Evolutionary conservation across 1,140 invertebrate genomes (phyloP).

Genomic region (Protaetia brevitarsis): DNA sequence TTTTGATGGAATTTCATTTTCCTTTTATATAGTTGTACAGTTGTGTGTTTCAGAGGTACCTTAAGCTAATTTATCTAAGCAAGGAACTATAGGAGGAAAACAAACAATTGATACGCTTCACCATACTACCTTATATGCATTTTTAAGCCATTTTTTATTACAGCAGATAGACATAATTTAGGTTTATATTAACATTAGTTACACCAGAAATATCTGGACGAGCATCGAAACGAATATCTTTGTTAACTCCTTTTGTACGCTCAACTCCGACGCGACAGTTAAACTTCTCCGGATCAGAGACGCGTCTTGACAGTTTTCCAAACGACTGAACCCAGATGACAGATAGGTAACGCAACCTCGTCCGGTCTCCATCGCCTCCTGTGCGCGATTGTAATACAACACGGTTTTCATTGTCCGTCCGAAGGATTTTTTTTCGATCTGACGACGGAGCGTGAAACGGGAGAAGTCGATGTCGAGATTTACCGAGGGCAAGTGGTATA

Average conservation of each 20-base stretch:
- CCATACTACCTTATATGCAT: no score
- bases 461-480: neutral
- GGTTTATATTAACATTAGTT: no score
- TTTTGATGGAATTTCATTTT: no score
- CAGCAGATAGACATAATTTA: no score
- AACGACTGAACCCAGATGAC: constrained; percentile 28
- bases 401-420: constrained; percentile 27
- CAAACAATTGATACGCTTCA: no score
- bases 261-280: neutral
- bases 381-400: constrained; percentile 39
- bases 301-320: constrained; percentile 38
- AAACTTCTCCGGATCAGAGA: constrained; percentile 21
- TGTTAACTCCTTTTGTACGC: neutral
- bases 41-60: no score
- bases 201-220: no score
- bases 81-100: no score
- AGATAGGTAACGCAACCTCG: neutral
- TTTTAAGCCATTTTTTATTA: no score
- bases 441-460: neutral
- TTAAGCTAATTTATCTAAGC: no score
- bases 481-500: constrained; percentile 7
- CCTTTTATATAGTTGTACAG: no score
- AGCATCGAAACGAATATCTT: no score
- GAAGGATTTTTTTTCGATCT: neutral
- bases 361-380: neutral